Base-by-base conservation (phyloP, 1,140 invertebrate species). In the Formica exsecta region DNA sequence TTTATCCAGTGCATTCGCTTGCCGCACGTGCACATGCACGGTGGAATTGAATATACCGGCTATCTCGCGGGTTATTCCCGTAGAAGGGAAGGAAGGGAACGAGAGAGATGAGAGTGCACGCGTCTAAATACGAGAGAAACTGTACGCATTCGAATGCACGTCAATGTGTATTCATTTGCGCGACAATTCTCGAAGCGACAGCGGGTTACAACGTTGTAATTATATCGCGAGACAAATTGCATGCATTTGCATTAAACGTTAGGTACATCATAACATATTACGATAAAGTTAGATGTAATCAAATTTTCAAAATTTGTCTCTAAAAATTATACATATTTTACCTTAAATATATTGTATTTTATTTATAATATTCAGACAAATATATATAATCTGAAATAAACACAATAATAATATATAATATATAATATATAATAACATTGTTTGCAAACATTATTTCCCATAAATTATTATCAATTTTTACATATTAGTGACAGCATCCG, bases 181-280 rank as follows among this genome's bases (percentile, higher is more conserved):
- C 66, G 79, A 61, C 79, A 73, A 81, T 81, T 71, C 77, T 65
- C 77, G 77, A 81, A 54, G 51, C 65, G 25, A 4, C 62, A 57
- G 3, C 22, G 11, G 5, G 66, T 19, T n/a, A 68, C 68, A 25
- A 51, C 48, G 25, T 48, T 25, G 66, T 44, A 81, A 61, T 83
- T 81, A 44, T 81, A 61, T 83, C 57, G 51, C 51, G 4, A 81
- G 32, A 32, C 65, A 59, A 71, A 71, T 71, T 65, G 66, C 54
- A 32, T 68, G 68, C 68, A 61, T 74, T 44, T 41, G 54, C 68
- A 29, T 36, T 83, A 73, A 83, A 62, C 41, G 51, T 73, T 83
- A 51, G 1, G 48, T 51, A 59, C 77, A 59, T 81, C 68, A 11
- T 25, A 22, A 25, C 22, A 29, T 22, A 36, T 48, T 36, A 65